Evolutionary conservation across 2,888 invertebrate genomes (phyloP), one percentile per base, ranked within the genome.

Genomic region (Drosophila infuscata): DNA sequence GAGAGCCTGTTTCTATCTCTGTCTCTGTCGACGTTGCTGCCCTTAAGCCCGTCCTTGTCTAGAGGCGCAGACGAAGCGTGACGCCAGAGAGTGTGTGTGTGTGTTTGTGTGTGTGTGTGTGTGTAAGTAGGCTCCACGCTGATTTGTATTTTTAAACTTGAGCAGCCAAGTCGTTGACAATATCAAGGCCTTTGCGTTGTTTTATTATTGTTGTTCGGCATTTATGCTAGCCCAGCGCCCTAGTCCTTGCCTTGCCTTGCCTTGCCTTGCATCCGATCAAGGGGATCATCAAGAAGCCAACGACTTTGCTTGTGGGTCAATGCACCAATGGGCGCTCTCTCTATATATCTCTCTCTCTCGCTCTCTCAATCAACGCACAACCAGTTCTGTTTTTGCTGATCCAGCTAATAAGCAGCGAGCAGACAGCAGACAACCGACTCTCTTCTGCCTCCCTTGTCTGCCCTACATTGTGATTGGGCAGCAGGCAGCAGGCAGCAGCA

Each of bases 231-330:
- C 73, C 62, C 64, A 78, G 63, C 69, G 74, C 74, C 69, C 74
- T 62, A 70, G 70, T 70, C 70, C 61, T 57, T 20, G 2, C 29
- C 41, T 43, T 43, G 43, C 20, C 43, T 25, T n/a, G n/a, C n/a
- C n/a, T n/a, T 46, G 46, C 25, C 25, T 46, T 15, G 46, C 43
- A 41, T 53, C 46, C 60, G 20, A 58, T 58, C 60, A 32, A 56
- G 49, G 48, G 53, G 74, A 57, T 60, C 70, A 71, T 57, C 70
- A 71, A 77, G 77, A 86, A 76, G 84, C 70, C 88, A 88, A 88
- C 84, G 83, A 84, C 84, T 81, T 79, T 88, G 74, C 81, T 76
- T 88, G 64, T 88, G 69, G 84, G 84, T 84, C 88, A 84, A 88
- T 81, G 88, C 84, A 88, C 33, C 35, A 20, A 71, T 15, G 0